Evolutionary conservation across 2,113 vertebrate species (phyloP), one percentile per base, ranked within the genome.

Genomic region (Strix aluco): DNA sequence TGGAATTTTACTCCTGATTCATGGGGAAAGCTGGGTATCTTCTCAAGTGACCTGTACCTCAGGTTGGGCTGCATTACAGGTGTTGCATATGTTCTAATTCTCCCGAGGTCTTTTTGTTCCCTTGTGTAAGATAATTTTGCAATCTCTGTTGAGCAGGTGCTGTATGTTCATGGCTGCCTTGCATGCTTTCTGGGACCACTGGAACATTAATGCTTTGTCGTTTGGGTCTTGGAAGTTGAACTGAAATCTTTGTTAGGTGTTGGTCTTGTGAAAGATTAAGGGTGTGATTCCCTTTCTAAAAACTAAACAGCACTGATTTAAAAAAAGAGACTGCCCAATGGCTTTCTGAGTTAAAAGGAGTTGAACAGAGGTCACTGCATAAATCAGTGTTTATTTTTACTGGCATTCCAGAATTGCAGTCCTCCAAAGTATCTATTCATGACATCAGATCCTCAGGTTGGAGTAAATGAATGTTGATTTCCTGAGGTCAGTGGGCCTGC

Each of bases 171-270:
- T 15, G 15, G 44, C 34, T 92, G 57, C 29, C 20, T 79, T 11
- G 18, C 5, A 0, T 34, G 32, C 29, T 59, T 57, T 36, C 1
- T 8, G 30, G 36, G 46, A 15, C 40, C 29, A 11, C 51, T 65
- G 32, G 25, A 85, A 46, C 1, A 4, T 40, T 30, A 42, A 57
- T 0, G 1, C 11, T 30, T 27, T 57, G 34, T 29, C 5, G 3
- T 70, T 65, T 46, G 62, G 23, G 34, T 54, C 52, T 72, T 51
- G 32, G 61, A 82, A 62, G 25, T 15, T 29, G 80, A 81, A 27
- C 52, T 52, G 58, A 46, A 29, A 16, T 61, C 29, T 51, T 40
- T 15, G 11, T 79, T 52, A 57, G 26, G 20, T 55, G 83, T 87
- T 79, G 22, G 22, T 49, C 11, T 15, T 52, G 34, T 52, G 58